A percentile compares a stretch with the other conserved stretches of the same genome.
Conservation (phyloP, 2,113 vertebrate species). For the Lophura nycthemera region DNA sequence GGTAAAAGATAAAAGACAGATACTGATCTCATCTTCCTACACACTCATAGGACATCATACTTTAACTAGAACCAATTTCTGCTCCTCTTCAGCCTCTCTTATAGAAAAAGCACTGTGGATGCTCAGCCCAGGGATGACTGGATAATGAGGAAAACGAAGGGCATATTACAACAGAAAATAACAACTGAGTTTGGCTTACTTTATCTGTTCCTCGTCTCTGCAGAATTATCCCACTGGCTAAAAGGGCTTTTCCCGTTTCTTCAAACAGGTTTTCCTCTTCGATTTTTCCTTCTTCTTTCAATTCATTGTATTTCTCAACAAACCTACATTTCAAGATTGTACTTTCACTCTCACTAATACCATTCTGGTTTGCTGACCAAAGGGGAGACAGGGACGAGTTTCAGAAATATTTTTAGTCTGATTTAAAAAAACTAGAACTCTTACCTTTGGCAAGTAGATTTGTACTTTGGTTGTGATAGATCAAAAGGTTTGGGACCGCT, state of each 20-base stretch:
- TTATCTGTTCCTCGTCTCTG: conserved; percentile 70
- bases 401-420: accelerated
- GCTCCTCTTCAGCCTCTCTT: neutral
- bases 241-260: conserved; percentile 86
- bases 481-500: conserved; percentile 80
- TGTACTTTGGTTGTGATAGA: conserved; percentile 81
- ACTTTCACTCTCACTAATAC: neutral
- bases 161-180: accelerated
- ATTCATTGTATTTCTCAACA: conserved; percentile 86
- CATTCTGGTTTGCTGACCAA: accelerated
- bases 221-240: conserved; percentile 84
- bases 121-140: accelerated
- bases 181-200: conserved; percentile 58
- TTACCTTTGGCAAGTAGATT: conserved; percentile 89
- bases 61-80: neutral
- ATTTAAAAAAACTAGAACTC: neutral
- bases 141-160: accelerated
- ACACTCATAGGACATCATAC: accelerated
- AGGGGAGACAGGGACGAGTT: accelerated
- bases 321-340: conserved; percentile 78
- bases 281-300: conserved; percentile 80
- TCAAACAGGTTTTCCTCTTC: conserved; percentile 84
- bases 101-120: accelerated
- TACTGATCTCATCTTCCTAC: neutral
- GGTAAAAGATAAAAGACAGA: neutral